phyloP scores from a whole-genome alignment of 2,797 vertebrate genomes.

The Miopithecus talapoin region DNA sequence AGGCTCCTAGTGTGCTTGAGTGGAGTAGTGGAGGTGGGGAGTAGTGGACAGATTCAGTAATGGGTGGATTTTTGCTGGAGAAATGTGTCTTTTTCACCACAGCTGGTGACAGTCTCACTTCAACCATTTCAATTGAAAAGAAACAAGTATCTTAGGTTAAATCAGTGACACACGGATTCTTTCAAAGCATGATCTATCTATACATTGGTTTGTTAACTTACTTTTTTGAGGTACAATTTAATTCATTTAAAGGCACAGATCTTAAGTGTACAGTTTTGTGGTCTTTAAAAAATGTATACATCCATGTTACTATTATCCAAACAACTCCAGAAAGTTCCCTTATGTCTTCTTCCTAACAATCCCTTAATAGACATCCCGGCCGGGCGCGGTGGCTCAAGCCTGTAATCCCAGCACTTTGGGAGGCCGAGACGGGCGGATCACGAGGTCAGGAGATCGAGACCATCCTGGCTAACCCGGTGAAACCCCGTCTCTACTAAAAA shows the following conservation, averaged over 20 bases:
- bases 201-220: not conserved
- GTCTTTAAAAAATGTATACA: not conserved
- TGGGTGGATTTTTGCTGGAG: not conserved
- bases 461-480: no score
- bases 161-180: not conserved
- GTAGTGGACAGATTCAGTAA: not conserved
- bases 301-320: not conserved
- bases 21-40: not conserved
- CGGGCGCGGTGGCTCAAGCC: no score
- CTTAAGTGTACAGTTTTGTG: not conserved
- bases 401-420: no score
- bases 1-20: not conserved
- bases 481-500: no score
- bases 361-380: not conserved
- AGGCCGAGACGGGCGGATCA: no score
- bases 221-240: not conserved
- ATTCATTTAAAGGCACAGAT: constrained; percentile 17
- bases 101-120: not conserved
- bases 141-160: not conserved
- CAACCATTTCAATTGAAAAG: constrained; percentile 8
- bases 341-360: not conserved
- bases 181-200: not conserved
- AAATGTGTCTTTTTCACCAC: not conserved
- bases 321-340: not conserved
- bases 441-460: no score